phyloP scores from a whole-genome alignment of 92 coral and sea anemone genomes.

The Heliopora coerulea region DNA sequence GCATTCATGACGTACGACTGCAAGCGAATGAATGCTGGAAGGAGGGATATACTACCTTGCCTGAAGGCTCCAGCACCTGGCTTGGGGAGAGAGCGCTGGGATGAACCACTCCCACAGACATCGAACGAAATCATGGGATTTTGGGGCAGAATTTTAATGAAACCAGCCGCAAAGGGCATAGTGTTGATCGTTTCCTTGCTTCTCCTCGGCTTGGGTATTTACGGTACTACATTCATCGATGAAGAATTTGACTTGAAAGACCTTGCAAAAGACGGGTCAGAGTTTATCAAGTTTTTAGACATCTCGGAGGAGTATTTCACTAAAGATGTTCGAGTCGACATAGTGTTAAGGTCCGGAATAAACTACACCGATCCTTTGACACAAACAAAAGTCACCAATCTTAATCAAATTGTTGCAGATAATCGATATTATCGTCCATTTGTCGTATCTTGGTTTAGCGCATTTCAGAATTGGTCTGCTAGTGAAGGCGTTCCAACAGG shows the following conservation, averaged over 20 bases:
- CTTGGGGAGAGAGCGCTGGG: slow-evolving; percentile 29
- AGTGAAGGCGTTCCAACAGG: neutral
- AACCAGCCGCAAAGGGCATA: slow-evolving; percentile 41
- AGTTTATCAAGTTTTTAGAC: slow-evolving; percentile 53
- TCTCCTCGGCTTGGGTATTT: slow-evolving; percentile 66
- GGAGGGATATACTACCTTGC: slow-evolving; percentile 68
- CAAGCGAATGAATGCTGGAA: slow-evolving; percentile 61
- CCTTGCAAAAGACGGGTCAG: slow-evolving; percentile 78
- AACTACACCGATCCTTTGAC: slow-evolving; percentile 42
- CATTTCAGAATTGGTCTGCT: slow-evolving; percentile 29
- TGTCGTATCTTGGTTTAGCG: slow-evolving; percentile 67
- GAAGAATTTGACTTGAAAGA: slow-evolving; percentile 68
- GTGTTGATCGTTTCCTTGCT: slow-evolving; percentile 51
- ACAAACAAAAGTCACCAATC: slow-evolving; percentile 54
- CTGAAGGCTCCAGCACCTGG: neutral
- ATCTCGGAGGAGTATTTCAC: slow-evolving; percentile 65
- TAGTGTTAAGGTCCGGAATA: slow-evolving; percentile 46
- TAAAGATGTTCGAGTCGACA: slow-evolving; percentile 52
- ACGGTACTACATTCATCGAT: slow-evolving; percentile 61
- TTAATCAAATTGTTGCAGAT: slow-evolving; percentile 51
- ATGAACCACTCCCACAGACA: slow-evolving; percentile 57
- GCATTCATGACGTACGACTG: slow-evolving; percentile 69
- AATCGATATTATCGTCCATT: slow-evolving; percentile 57
- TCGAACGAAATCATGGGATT: slow-evolving; percentile 47
- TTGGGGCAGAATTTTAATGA: slow-evolving; percentile 58